phyloP scores from a whole-genome alignment of 2,797 vertebrate genomes.

The Myripristis jacobus region DNA sequence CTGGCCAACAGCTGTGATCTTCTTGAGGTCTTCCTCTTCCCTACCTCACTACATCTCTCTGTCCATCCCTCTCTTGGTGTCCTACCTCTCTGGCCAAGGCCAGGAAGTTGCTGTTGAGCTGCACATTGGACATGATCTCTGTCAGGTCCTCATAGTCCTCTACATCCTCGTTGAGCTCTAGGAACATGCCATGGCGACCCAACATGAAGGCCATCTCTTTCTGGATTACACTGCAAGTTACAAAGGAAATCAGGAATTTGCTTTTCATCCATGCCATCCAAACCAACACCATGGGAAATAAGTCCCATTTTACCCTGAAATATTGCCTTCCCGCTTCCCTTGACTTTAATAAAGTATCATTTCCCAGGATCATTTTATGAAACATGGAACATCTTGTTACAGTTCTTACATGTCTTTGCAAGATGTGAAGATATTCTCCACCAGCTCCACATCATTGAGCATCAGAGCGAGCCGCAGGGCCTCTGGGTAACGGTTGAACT shows the following conservation, averaged over 20 bases:
- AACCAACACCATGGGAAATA: not conserved
- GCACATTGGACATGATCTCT: slow-evolving; percentile 99
- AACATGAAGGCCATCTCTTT: slow-evolving; percentile 99
- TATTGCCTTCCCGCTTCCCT: not conserved
- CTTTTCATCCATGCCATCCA: not conserved
- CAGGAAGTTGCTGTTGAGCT: slow-evolving; percentile 98
- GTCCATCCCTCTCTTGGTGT: not conserved
- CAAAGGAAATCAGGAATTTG: slow-evolving; percentile 7
- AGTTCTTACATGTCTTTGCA: slow-evolving; percentile 97
- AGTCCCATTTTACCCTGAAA: not conserved
- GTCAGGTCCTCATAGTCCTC: slow-evolving; percentile 98
- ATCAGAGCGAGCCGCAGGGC: slow-evolving; percentile 96
- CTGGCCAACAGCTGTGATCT: not conserved
- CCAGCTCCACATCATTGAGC: slow-evolving; percentile 96
- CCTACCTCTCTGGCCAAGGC: slow-evolving; percentile 95
- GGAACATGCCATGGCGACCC: slow-evolving; percentile 95
- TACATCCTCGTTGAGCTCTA: slow-evolving; percentile 97
- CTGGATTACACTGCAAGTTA: slow-evolving; percentile 89
- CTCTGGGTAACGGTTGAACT: slow-evolving; percentile 96
- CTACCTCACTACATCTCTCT: fast-evolving
- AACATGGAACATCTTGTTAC: not conserved
- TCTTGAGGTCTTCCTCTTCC: not conserved
- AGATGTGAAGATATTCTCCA: slow-evolving; percentile 98
- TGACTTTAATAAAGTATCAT: too few relatives aligned
- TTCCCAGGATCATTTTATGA: not conserved